Conservation (phyloP, 1,140 invertebrate species). For the Lucilia cuprina region DNA sequence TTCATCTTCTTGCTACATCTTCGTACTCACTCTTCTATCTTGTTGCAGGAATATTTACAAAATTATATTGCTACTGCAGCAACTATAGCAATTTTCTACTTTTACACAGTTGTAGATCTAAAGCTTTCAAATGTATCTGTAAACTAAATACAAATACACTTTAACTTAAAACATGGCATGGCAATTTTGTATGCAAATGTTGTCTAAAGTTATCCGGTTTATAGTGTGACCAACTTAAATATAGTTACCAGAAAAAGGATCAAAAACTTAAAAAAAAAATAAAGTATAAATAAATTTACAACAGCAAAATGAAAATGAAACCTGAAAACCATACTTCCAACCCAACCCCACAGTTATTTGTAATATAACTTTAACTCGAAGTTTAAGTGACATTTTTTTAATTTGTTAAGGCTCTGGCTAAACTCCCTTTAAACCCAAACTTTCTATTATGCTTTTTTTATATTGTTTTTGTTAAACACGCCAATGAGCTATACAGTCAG, state of each 20-base stretch:
- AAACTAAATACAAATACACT: neutral
- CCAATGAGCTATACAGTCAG: no score
- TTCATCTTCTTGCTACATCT: neutral
- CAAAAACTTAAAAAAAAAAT: neutral
- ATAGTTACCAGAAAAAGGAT: neutral
- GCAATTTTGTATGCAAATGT: slow-evolving; percentile 24
- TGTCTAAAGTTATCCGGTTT: slow-evolving; percentile 11
- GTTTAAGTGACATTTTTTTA: no score
- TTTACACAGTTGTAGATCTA: no score
- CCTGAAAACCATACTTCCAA: neutral
- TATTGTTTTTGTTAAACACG: no score
- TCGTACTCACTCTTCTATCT: neutral
- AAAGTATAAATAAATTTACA: neutral
- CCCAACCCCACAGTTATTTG: neutral
- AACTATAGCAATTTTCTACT: no score
- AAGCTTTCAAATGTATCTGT: no score
- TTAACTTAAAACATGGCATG: neutral
- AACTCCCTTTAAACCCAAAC: no score
- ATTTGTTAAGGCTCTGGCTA: no score
- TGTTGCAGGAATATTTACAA: neutral
- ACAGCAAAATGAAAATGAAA: neutral
- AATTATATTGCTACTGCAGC: no score
- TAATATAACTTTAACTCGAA: no score
- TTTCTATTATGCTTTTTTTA: no score
- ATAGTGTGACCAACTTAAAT: neutral